Base-by-base conservation (phyloP, 1,140 invertebrate species). In the Atta texana region DNA sequence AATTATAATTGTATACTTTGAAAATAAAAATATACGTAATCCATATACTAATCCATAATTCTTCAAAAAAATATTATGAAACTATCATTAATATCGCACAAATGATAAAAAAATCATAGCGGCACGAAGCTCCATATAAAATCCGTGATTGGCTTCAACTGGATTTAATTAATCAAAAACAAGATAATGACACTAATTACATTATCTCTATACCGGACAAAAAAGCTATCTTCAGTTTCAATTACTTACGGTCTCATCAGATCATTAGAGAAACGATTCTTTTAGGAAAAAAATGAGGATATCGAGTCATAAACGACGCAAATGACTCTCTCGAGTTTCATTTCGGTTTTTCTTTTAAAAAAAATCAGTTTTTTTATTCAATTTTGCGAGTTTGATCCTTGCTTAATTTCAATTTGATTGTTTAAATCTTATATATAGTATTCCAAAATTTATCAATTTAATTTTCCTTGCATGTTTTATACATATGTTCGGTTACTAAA, bases 201-300 rank as follows among this genome's bases (percentile, higher is more conserved):
- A 21, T 69, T 69, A 61, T 76, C 59, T 16, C 16, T 82, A 74
- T 61, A 80, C 59, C 21, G 24, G 12, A n/a, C 44, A 80, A 88
- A 88, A 85, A 61, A 44, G 10, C 89, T 80, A 63, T 85, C 71
- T 87, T 86, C 76, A 86, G 71, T 90, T 82, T 68, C 61, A 71
- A 89, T 90, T 92, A 66, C 28, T 39, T 21, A 87, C 59, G 66
- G 31, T 51, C 44, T 72, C 61, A 49, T 57, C 34, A 44, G 21
- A 21, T 57, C 53, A 57, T 82, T 87, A 61, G 28, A 59, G 68
- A 90, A 85, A 59, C 49, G 59, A 85, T 88, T 77, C 28, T 14
- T 64, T 49, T 34, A 44, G 39, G 0, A 2, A 55, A 63, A 76
- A 72, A 91, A 76, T 57, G 59, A 57, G 21, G 53, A n/a, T 57